These are phyloP conservation scores for Zelleria hepariella DNA, from an alignment of 2,888 invertebrate species.

Conservation along the genomic window DNA sequence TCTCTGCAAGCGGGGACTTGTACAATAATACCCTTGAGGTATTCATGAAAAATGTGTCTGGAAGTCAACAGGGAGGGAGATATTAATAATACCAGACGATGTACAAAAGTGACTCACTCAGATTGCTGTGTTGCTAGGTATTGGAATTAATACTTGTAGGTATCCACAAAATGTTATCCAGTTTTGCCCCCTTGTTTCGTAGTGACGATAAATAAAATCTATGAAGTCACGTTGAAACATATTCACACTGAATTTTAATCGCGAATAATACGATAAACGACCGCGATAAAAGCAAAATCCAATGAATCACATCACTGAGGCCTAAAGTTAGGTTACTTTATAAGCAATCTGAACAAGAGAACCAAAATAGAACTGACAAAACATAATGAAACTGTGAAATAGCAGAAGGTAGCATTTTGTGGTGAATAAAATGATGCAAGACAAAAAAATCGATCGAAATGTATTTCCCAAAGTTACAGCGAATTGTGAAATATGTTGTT, in stretches of 20 bases:
- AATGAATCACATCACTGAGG: not conserved
- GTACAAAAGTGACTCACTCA: not conserved
- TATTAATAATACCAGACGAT: not conserved
- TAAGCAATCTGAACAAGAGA: not conserved
- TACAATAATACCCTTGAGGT: too few species aligned
- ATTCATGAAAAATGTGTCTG: too few species aligned
- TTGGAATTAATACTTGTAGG: too few species aligned
- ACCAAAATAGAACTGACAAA: not conserved
- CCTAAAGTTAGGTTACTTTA: not conserved
- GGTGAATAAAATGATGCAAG: not conserved
- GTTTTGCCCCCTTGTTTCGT: too few species aligned
- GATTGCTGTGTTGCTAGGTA: not conserved
- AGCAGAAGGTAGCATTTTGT: not conserved
- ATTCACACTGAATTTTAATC: too few species aligned
- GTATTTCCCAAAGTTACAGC: not conserved
- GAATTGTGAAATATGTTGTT: not conserved
- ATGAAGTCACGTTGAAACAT: too few species aligned
- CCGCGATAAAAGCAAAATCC: not conserved
- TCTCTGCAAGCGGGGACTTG: too few species aligned
- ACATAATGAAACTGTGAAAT: not conserved
- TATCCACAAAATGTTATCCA: too few species aligned
- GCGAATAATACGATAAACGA: too few species aligned
- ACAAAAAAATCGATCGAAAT: not conserved
- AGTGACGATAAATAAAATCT: too few species aligned
- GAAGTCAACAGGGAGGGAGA: too few species aligned